Evolutionary conservation across 2,888 invertebrate genomes (phyloP).

Genomic region (Yponomeuta plumbellus): DNA sequence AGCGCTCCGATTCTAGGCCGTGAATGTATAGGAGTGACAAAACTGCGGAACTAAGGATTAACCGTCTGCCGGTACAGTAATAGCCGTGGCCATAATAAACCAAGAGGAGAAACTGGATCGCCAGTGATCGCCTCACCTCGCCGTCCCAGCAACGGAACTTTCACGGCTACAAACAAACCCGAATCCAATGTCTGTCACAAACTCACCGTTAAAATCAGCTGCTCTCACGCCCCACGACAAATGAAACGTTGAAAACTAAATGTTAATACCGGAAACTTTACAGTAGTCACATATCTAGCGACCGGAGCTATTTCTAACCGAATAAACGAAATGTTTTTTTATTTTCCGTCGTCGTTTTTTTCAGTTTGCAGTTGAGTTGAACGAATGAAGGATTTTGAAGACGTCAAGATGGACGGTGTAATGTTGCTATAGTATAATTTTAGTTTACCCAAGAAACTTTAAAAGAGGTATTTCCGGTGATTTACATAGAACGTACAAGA

Average conservation of each 20-base stretch:
- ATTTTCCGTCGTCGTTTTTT: slow-evolving; percentile 67
- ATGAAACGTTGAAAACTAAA: slow-evolving; percentile 41
- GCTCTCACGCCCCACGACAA: slow-evolving; percentile 30
- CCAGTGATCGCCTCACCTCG: slow-evolving; percentile 52
- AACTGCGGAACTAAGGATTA: slow-evolving; percentile 53
- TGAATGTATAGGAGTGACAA: slow-evolving; percentile 20
- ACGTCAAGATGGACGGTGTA: background rate
- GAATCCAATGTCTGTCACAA: slow-evolving; percentile 58
- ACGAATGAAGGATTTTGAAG: slow-evolving; percentile 16
- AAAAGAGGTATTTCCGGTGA: background rate
- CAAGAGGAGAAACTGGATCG: slow-evolving; percentile 63
- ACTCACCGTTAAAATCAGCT: slow-evolving; percentile 55
- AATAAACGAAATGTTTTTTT: slow-evolving; percentile 49
- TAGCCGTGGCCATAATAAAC: slow-evolving; percentile 48
- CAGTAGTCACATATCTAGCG: slow-evolving; percentile 57
- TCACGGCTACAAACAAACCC: slow-evolving; percentile 65
- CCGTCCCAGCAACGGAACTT: slow-evolving; percentile 67
- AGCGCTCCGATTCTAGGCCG: background rate
- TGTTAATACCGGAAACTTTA: slow-evolving; percentile 40
- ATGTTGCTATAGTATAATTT: slow-evolving; percentile 1
- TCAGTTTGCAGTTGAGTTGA: slow-evolving; percentile 45
- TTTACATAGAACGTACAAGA: too few species aligned
- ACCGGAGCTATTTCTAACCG: slow-evolving; percentile 46
- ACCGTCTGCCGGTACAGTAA: slow-evolving; percentile 58
- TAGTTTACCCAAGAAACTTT: background rate